Evolutionary conservation across 2,888 invertebrate genomes (phyloP), one percentile per base, ranked within the genome.

Genomic region (Augochlorella aurata): DNA sequence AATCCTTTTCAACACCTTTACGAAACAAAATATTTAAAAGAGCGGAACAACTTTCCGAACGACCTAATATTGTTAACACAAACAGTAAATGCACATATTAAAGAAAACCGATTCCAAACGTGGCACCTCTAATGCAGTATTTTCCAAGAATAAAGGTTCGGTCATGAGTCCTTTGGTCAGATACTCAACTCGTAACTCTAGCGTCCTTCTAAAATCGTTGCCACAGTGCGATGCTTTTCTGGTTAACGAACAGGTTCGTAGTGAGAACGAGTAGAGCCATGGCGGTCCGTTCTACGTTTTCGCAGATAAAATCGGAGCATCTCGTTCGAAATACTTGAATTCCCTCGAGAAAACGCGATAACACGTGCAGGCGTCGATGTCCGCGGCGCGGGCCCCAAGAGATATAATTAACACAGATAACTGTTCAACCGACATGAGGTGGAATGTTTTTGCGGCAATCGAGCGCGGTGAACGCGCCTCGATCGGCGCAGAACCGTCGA

Each of bases 341-440:
- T 49, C 54, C 63, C 70, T 54, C 50, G n/a, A 45, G 77, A 71
- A 38, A 73, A 21, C 74, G 61, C 63, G 74, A 77, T 67, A 69
- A 71, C 63, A 10, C 66, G 52, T 18, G 54, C 12, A 24, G 16
- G 38, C 18, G 69, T 58, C 8, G 21, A 0, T 5, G 21, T 21
- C 7, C 18, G 66, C 61, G 14, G 75, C 71, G 10, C 44, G n/a
- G n/a, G n/a, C 5, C 38, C 21, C 78, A 45, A 21, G 21, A 76
- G 76, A 81, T 87, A 79, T 52, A 73, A 79, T 81, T 74, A 68
- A 79, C 85, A 77, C 66, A 58, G 72, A 85, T 85, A 85, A 85
- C 63, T 52, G 71, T 71, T 54, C 49, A 50, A n/a, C 66, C 63
- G 49, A 21, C 50, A 44, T 63, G 45, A 74, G n/a, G 52, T 44